Evolutionary conservation across 2,113 vertebrate genomes (phyloP).

Genomic region (Monarcha castaneiventris): DNA sequence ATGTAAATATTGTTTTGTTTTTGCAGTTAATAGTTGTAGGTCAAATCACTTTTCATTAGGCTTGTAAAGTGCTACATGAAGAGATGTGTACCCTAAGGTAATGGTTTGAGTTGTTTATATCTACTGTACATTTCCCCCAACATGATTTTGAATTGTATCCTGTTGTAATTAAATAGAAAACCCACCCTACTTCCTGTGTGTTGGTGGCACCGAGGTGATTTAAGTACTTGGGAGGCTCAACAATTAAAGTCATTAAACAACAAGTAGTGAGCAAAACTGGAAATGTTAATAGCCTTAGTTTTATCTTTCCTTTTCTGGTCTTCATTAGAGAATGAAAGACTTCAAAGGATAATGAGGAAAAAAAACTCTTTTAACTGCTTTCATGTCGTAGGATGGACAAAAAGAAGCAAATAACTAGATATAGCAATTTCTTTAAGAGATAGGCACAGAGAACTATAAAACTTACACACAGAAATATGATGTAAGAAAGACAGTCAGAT

Average conservation of each 20-base stretch:
- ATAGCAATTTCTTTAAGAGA: neutral
- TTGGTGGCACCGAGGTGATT: conserved; percentile 60
- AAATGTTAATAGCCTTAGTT: conserved; percentile 54
- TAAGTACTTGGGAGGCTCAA: conserved; percentile 30
- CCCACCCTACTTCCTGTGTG: conserved; percentile 52
- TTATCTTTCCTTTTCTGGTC: conserved; percentile 49
- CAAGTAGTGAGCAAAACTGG: conserved; percentile 34
- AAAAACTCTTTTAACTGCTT: conserved; percentile 20
- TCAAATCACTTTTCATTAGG: conserved; percentile 60
- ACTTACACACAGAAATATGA: neutral
- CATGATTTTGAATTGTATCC: conserved; percentile 50
- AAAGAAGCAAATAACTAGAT: conserved; percentile 16
- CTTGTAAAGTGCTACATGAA: conserved; percentile 31
- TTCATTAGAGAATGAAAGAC: conserved; percentile 48
- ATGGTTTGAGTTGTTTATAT: conserved; percentile 56
- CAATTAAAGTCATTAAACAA: conserved; percentile 57
- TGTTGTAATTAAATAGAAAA: conserved; percentile 53
- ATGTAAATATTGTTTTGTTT: conserved; percentile 54
- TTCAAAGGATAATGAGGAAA: conserved; percentile 12
- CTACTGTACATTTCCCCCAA: conserved; percentile 42
- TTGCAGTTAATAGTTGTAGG: conserved; percentile 48
- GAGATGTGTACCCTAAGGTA: conserved; percentile 55
- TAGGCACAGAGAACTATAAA: neutral
- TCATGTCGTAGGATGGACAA: conserved; percentile 30
- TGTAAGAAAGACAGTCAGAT: neutral